Base-by-base conservation (phyloP, 1,140 invertebrate genomes). In the Heliconius eleuchia region DNA sequence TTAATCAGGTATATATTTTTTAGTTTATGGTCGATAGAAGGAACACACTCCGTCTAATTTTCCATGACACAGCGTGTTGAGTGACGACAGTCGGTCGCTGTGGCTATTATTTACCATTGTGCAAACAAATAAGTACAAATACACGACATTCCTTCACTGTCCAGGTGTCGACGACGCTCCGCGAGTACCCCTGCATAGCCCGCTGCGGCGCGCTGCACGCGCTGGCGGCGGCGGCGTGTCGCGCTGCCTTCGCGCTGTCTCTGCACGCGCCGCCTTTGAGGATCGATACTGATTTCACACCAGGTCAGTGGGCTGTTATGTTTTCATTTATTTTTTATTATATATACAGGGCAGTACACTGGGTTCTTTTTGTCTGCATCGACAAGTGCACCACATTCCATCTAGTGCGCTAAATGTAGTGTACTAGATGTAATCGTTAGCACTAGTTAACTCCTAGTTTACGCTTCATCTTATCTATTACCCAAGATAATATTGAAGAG, bases 251-350 rank as follows among this genome's bases (percentile, higher is more conserved):
- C 96, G 89, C 93, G 27, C 88, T 96, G 82, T 94, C 95, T 39
- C 95, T 96, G 82, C 95, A 96, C 82, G 91, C 94, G 42, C 95
- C 96, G 13, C 95, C 96, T 13, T 94, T 96, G 66, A 92, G 96
- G 74, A 91, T 96, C 79, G 96, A 96, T 82, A 96, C 95, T 16
- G 96, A 96, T 87, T 96, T 96, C 74, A 96, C 96, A 82, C 95
- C 96, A 71, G 95, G 95, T 96, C 77, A 82, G 82, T 42, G 42
- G 42, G 11, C 30, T 34, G 30, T 34, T 34, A 3, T 34, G 30
- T 34, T 0, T 34, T 34, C 30, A 34, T 34, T 34, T 3, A 34
- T 2, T 34, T 34, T 3, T 34, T 34, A 34, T 34, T 34, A 34
- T 34, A 34, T 34, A 34, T 34, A 34, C 3, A 34, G 30, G 3